These are phyloP conservation scores for Nephrotoma flavescens DNA, from an alignment of 2,888 invertebrate genomes.

Conservation along the genomic window DNA sequence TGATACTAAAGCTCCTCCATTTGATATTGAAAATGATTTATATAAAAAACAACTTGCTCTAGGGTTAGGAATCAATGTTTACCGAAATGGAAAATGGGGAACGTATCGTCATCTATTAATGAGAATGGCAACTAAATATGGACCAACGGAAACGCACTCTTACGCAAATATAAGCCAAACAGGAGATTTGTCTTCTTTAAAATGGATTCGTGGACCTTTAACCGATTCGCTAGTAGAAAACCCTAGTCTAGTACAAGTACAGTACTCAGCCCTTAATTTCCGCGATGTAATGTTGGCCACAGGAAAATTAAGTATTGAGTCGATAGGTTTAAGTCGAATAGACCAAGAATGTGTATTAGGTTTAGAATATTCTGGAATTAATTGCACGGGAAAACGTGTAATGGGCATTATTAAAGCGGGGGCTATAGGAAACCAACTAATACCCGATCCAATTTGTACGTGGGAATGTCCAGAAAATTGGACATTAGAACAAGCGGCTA, in stretches of 20 bases:
- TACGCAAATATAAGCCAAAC: conserved; percentile 61
- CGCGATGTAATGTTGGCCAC: conserved; percentile 89
- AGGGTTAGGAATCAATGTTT: conserved; percentile 69
- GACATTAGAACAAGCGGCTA: conserved; percentile 59
- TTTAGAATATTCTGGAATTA: conserved; percentile 50
- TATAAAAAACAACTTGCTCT: conserved; percentile 51
- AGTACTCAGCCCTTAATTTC: conserved; percentile 79
- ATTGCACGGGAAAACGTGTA: conserved; percentile 39
- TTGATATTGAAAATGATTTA: conserved; percentile 45
- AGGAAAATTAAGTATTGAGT: conserved; percentile 73
- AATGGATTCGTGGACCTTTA: conserved; percentile 61
- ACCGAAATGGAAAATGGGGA: conserved; percentile 46
- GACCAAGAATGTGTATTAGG: conserved; percentile 52
- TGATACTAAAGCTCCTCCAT: conserved; percentile 46
- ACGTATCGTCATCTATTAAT: conserved; percentile 68
- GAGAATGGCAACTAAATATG: conserved; percentile 30
- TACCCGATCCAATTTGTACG: conserved; percentile 25
- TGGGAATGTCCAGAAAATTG: conserved; percentile 61
- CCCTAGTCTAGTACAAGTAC: conserved; percentile 37
- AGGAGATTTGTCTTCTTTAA: conserved; percentile 75
- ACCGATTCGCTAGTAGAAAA: conserved; percentile 37
- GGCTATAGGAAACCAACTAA: conserved; percentile 40
- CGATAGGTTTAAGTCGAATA: conserved; percentile 50
- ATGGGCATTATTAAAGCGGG: conserved; percentile 45
- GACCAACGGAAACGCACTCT: conserved; percentile 44